Percentiles rank a stretch among this genome's conserved stretches.
Evolutionary conservation across 2,113 vertebrate genomes (phyloP).

Genomic region (Cyprinodon tularosa): DNA sequence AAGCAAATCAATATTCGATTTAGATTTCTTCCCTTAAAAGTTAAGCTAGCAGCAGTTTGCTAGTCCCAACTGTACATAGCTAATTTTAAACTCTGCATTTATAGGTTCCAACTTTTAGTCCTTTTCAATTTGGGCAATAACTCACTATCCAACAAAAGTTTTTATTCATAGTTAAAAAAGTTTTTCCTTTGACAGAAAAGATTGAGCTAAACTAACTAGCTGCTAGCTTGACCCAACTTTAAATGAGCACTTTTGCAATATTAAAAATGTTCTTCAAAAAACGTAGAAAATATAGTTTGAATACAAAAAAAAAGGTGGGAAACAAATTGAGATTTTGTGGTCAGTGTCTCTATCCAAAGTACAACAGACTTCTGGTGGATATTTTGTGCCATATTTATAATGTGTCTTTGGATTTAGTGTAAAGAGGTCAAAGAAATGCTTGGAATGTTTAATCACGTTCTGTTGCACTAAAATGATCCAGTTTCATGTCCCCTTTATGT

Average conservation of each 20-base stretch:
- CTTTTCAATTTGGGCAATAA: background rate
- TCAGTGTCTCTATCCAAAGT: constrained; percentile 25
- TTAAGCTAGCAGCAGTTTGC: background rate
- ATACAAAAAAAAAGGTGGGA: background rate
- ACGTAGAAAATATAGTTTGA: background rate
- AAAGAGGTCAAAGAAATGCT: constrained; percentile 29
- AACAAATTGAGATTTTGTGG: background rate
- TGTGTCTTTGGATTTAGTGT: constrained; percentile 35
- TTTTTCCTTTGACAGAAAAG: background rate
- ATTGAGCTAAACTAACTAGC: constrained; percentile 3
- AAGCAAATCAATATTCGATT: background rate
- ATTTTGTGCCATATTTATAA: constrained; percentile 55
- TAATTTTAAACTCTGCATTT: background rate
- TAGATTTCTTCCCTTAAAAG: background rate
- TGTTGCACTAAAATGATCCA: constrained; percentile 34
- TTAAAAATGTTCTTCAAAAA: background rate
- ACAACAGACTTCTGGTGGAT: constrained; percentile 23
- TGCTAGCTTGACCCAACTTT: constrained; percentile 2
- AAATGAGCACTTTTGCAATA: background rate
- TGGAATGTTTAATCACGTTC: constrained; percentile 32
- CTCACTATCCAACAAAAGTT: background rate
- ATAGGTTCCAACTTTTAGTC: background rate
- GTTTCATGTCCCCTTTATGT: constrained; percentile 23
- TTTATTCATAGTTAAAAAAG: background rate
- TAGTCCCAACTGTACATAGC: background rate